phyloP scores from a whole-genome alignment of 2,797 vertebrate species.

The Chloroceryle inda region DNA sequence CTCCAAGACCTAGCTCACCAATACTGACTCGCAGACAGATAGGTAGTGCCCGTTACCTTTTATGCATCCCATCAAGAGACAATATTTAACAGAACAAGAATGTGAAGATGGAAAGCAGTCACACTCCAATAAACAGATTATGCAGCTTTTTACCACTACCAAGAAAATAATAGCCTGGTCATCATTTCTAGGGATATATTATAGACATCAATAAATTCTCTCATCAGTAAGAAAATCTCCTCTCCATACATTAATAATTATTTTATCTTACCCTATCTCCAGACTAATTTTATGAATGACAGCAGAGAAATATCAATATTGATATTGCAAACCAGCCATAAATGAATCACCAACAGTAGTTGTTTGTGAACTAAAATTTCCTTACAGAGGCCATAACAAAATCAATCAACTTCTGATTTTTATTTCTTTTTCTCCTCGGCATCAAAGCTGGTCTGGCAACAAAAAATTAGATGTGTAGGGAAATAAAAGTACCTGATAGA shows the following conservation, averaged over 20 bases:
- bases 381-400: not conserved
- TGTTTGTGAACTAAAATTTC: not conserved
- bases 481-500: not conserved
- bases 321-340: not conserved
- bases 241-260: not conserved
- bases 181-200: not conserved
- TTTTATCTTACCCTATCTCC: not conserved
- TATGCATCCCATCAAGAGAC: not conserved
- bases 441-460: not conserved
- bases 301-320: not conserved
- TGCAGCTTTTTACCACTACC: not conserved
- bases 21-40: not conserved
- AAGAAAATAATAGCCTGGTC: not conserved
- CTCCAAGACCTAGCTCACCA: not conserved
- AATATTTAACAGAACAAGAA: not conserved
- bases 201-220: not conserved
- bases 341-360: not conserved
- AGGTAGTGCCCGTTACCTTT: not conserved
- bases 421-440: not conserved
- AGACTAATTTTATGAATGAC: not conserved
- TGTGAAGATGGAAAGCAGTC: not conserved
- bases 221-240: not conserved
- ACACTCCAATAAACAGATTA: not conserved
- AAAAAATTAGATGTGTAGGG: not conserved
- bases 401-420: not conserved